Evolutionary conservation across 1,140 invertebrate genomes (phyloP), one percentile per base, ranked within the genome.

Genomic region (Planococcus citri): DNA sequence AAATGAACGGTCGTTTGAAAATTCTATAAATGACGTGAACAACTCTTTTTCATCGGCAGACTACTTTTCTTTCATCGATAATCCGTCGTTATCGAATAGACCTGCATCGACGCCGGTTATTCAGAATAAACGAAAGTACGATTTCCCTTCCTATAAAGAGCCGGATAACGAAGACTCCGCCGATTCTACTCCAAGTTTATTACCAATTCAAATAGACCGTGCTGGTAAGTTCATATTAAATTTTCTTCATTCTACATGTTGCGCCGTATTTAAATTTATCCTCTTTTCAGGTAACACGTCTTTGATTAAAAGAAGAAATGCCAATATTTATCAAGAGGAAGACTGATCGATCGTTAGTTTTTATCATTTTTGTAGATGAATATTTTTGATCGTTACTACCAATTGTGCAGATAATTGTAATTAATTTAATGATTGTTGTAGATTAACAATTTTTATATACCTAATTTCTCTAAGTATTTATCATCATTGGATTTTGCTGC

Each of bases 101-200:
- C n/a, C n/a, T 25, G 10, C 60, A 27, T 64, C 60, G 10, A 24
- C 60, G 24, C 21, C 25, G 2, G 25, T 6, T 17, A 25, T 24
- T 17, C 4, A 9, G 9, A 64, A 64, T 9, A 64, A 64, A 64
- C 60, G 22, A 4, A 64, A 64, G 17, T 27, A 17, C 22, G 20
- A 20, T 64, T 64, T 64, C 24, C 60, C 60, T 64, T 64, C 60
- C 2, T 64, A 24, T 25, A 64, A 64, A 17, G 60, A 64, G 24
- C 9, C 21, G 24, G 20, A 9, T 2, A 25, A 64, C 6, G 60
- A 25, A 6, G 4, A 1, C 24, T 22, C 60, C 3, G 22, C 60
- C 4, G 60, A 64, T 64, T 9, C 8, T 4, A 9, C 20, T 9
- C 57, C 57, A 60, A n/a, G n/a, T n/a, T 58, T n/a, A 6, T 20